Conservation (phyloP, 2,888 invertebrate species). For the Octonoba sinensis region DNA sequence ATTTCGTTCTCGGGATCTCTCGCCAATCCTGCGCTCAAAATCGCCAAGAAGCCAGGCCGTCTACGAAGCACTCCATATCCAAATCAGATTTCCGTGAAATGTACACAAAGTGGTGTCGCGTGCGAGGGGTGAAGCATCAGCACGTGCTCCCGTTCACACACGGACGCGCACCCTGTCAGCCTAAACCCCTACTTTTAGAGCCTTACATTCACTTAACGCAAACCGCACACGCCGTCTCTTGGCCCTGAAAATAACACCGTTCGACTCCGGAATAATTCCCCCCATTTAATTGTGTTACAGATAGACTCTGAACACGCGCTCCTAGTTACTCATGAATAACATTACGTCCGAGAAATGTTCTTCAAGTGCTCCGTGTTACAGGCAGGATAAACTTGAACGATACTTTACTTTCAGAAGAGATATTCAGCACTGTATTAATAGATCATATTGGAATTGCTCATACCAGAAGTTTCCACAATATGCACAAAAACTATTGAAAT, state of each 20-base stretch:
- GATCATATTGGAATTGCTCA: no score
- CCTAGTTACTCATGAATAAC: no score
- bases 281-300: neutral
- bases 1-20: neutral
- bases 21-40: conserved; percentile 33
- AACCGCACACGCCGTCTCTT: conserved; percentile 29
- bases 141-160: conserved; percentile 60
- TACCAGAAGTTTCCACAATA: no score
- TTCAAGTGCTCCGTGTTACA: no score
- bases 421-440: no score
- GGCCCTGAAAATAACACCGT: conserved; percentile 37
- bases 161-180: conserved; percentile 43
- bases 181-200: conserved; percentile 45
- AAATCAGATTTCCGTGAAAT: conserved; percentile 62
- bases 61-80: conserved; percentile 31
- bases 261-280: conserved; percentile 12
- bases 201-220: conserved; percentile 53
- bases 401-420: no score
- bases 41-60: conserved; percentile 20
- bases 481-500: no score
- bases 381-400: no score
- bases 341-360: no score
- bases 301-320: no score
- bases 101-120: conserved; percentile 63
- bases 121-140: conserved; percentile 45